A percentile compares a stretch with the other conserved stretches of the same genome.
These are phyloP conservation scores for Mormyrops attenuatus DNA, from an alignment of 2,797 vertebrate genomes.

Conservation along the genomic window DNA sequence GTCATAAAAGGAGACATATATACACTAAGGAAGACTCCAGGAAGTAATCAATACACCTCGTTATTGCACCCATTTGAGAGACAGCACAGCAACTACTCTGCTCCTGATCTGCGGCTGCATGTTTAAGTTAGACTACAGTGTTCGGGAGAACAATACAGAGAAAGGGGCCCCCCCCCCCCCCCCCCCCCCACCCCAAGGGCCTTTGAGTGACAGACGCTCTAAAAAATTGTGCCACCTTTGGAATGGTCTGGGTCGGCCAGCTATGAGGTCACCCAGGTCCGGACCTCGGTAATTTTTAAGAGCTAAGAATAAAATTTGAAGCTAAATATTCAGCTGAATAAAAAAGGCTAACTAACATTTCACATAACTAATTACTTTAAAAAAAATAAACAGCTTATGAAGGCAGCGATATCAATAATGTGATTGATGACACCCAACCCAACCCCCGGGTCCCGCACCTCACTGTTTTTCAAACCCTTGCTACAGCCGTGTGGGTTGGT, in stretches of 20 bases:
- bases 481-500: neutral
- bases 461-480: too few species aligned
- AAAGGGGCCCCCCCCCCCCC: neutral
- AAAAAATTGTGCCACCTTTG: neutral
- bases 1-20: neutral
- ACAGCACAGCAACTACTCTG: neutral
- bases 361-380: too few species aligned
- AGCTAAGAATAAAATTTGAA: too few species aligned
- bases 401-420: too few species aligned
- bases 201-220: neutral
- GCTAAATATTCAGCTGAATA: too few species aligned
- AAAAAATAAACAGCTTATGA: too few species aligned
- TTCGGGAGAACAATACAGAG: neutral
- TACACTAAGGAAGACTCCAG: slow-evolving; percentile 6
- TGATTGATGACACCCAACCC: too few species aligned
- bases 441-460: too few species aligned
- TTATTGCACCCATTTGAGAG: neutral
- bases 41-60: neutral
- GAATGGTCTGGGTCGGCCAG: neutral
- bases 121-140: neutral
- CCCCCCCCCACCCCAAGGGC: neutral
- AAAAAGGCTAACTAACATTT: too few species aligned
- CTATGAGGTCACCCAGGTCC: too few species aligned
- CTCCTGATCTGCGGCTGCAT: neutral
- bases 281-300: too few species aligned